Evolutionary conservation across 2,113 vertebrate genomes (phyloP).

Genomic region (Cervus canadensis): DNA sequence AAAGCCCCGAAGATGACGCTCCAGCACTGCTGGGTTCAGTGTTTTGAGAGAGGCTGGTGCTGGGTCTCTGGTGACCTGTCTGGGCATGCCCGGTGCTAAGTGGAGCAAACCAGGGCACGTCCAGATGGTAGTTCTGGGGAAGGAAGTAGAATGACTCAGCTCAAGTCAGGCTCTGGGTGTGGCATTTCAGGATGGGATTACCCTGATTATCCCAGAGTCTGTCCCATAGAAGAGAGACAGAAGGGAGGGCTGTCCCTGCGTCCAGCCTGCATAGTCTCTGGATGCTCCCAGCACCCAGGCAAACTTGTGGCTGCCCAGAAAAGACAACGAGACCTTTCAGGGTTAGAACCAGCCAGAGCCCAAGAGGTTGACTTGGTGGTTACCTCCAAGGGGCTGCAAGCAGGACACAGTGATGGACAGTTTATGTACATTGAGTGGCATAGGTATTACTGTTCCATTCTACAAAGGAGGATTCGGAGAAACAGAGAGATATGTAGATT

Average conservation of each 20-base stretch:
- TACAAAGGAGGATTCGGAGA: neutral
- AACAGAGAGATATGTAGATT: neutral
- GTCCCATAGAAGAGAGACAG: neutral
- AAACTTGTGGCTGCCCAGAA: neutral
- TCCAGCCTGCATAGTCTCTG: fast-evolving
- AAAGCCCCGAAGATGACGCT: neutral
- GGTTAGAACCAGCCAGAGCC: neutral
- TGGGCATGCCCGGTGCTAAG: fast-evolving
- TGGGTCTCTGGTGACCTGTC: neutral
- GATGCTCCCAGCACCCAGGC: fast-evolving
- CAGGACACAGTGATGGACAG: neutral
- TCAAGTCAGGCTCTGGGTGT: neutral
- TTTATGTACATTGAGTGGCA: fast-evolving
- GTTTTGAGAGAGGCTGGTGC: neutral
- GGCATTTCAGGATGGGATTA: neutral
- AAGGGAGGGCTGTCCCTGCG: neutral
- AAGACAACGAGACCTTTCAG: neutral
- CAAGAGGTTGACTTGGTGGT: neutral
- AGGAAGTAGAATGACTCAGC: neutral
- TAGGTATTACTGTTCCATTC: too few species aligned
- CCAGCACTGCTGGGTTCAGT: fast-evolving
- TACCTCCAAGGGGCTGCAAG: neutral
- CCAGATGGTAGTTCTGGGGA: neutral
- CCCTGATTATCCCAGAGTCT: neutral
- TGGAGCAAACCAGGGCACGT: neutral